phyloP scores from a whole-genome alignment of 2,888 invertebrate species.

The Spialia ferax region DNA sequence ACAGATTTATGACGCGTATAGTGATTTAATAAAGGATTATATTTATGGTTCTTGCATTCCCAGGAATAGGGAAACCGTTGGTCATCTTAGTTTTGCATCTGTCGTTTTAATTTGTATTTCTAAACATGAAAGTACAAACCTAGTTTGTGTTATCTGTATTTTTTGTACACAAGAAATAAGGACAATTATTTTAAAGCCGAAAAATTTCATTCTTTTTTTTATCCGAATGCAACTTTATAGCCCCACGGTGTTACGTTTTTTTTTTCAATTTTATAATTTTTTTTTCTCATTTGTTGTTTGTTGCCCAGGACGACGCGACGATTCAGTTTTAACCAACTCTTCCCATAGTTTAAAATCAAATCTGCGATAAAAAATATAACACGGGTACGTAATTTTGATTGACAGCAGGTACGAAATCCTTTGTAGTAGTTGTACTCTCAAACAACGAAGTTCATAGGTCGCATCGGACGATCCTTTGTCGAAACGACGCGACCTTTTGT shows the following conservation, averaged over 20 bases:
- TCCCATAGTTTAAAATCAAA: constrained; percentile 27
- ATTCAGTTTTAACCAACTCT: constrained; percentile 3
- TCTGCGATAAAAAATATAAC: constrained; percentile 41
- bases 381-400: constrained; percentile 47
- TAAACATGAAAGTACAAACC: background rate
- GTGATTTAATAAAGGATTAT: constrained; percentile 78
- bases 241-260: too few relatives aligned
- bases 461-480: constrained; percentile 40
- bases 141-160: too few relatives aligned
- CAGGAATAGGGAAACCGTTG: constrained; percentile 55
- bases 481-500: constrained; percentile 35
- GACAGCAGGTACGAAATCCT: constrained; percentile 43
- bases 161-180: too few relatives aligned
- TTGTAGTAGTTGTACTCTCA: constrained; percentile 42
- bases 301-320: too few relatives aligned
- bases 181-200: too few relatives aligned
- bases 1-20: constrained; percentile 76
- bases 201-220: too few relatives aligned
- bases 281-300: too few relatives aligned
- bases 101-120: constrained; percentile 23
- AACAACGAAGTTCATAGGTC: constrained; percentile 52
- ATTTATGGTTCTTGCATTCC: constrained; percentile 69
- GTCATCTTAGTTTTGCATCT: constrained; percentile 48
- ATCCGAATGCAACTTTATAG: background rate
- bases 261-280: too few relatives aligned